Base-by-base conservation (phyloP, 2,888 invertebrate species). In the Parelbella ahira region DNA sequence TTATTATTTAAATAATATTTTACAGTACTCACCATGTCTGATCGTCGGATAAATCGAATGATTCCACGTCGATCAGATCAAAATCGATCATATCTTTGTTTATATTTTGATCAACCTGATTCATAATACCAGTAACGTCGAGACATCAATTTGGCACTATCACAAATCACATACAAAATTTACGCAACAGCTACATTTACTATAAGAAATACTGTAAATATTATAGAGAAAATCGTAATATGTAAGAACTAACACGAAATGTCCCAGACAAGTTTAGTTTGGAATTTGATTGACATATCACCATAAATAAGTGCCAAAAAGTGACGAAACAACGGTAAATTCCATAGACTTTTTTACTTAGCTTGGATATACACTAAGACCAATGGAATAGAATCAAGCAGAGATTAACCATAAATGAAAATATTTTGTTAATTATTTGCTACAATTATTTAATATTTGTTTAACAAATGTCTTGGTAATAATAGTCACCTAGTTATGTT, bases 31-130 rank as follows among this genome's bases (percentile, higher is more conserved):
- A 91, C 91, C 91, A 91, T 53, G 88, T 89, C 77, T 90, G 90
- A 65, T 89, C 83, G 72, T 90, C 84, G 48, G 78, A 76, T 70
- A 87, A 88, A 73, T 88, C 82, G 56, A 90, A 72, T 56, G 87
- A 74, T 65, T 84, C 83, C 67, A 90, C 78, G 79, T 90, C 88
- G 61, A 91, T 89, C 58, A 89, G 76, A 66, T 89, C 88, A 68
- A 68, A 74, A 74, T 84, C 84, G 68, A 75, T 69, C 86, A 87
- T 84, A 84, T 83, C 84, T 83, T 87, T 84, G 86, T 87, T 84
- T 87, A 82, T 84, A 84, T 86, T 86, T 80, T 83, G 81, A 81
- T 82, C 78, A 80, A 62, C 57, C 70, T 72, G 81, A 82, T 82
- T 75, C 83, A 83, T 84, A 69, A 67, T 80, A 73, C 65, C 69